These are phyloP conservation scores for Frankliniella intonsa DNA, from an alignment of 2,888 invertebrate genomes.

Conservation along the genomic window DNA sequence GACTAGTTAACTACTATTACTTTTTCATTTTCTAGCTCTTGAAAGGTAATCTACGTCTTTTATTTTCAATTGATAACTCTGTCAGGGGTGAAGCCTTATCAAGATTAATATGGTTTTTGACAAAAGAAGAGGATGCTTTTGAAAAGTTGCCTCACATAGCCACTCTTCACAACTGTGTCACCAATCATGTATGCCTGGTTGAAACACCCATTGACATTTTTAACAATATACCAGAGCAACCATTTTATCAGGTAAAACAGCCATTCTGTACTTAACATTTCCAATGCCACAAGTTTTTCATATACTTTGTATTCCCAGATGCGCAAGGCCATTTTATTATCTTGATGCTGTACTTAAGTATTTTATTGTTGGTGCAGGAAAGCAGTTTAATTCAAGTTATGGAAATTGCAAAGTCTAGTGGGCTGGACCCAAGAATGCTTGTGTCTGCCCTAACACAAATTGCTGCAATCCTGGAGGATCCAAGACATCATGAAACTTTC, in stretches of 20 bases:
- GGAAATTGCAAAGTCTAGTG: constrained; percentile 46
- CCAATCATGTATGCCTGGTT: constrained; percentile 33
- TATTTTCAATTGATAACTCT: constrained; percentile 47
- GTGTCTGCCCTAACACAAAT: constrained; percentile 64
- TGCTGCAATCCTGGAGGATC: constrained; percentile 61
- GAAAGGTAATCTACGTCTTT: constrained; percentile 50
- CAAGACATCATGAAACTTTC: constrained; percentile 57
- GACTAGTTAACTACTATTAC: background rate
- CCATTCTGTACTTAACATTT: too few species aligned
- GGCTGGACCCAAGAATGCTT: constrained; percentile 60
- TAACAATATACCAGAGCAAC: constrained; percentile 42
- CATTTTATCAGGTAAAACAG: constrained; percentile 46
- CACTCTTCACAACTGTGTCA: constrained; percentile 44
- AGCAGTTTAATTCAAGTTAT: constrained; percentile 50
- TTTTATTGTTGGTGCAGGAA: constrained; percentile 44
- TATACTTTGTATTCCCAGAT: too few species aligned
- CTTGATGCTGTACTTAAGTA: constrained; percentile 8
- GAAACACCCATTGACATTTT: constrained; percentile 43
- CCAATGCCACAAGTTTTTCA: too few species aligned
- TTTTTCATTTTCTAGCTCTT: constrained; percentile 44
- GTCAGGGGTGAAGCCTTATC: constrained; percentile 52
- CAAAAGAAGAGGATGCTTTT: constrained; percentile 47
- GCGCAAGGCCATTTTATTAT: background rate
- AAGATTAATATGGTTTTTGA: constrained; percentile 51
- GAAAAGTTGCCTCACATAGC: constrained; percentile 50